These are phyloP conservation scores for Pelosia muscerda DNA, from an alignment of 2,888 invertebrate species.

Conservation along the genomic window DNA sequence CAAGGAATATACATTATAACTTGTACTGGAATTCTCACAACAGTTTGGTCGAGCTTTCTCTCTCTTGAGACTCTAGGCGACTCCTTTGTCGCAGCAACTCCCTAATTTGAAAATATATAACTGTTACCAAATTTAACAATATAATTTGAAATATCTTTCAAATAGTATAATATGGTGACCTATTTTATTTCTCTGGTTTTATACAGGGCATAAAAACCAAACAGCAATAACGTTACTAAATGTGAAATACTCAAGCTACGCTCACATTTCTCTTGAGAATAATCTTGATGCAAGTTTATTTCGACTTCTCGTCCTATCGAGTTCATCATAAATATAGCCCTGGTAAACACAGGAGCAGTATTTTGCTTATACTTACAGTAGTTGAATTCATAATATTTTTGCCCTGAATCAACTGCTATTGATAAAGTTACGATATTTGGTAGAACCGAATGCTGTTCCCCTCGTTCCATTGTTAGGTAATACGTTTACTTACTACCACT, in stretches of 20 bases:
- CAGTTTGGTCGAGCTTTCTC: slow-evolving; percentile 24
- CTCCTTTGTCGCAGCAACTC: slow-evolving; percentile 38
- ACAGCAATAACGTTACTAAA: slow-evolving; percentile 15
- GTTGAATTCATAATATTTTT: slow-evolving; percentile 24
- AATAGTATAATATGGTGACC: slow-evolving; percentile 4
- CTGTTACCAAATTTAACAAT: slow-evolving; percentile 25
- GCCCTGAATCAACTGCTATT: slow-evolving; percentile 28
- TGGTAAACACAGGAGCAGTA: slow-evolving; percentile 17
- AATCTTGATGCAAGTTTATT: slow-evolving; percentile 23
- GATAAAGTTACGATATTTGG: slow-evolving; percentile 53
- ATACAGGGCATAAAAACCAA: slow-evolving; percentile 15
- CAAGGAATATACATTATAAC: slow-evolving; percentile 10
- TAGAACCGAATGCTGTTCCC: slow-evolving; percentile 36
- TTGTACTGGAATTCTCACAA: slow-evolving; percentile 15
- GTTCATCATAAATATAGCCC: slow-evolving; percentile 12
- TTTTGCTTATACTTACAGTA: slow-evolving; percentile 31
- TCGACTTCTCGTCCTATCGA: slow-evolving; percentile 15
- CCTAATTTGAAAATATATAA: slow-evolving; percentile 25
- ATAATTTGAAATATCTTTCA: slow-evolving; percentile 12
- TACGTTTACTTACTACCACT: slow-evolving; percentile 32
- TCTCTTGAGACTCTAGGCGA: slow-evolving; percentile 28
- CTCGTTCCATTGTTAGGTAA: slow-evolving; percentile 33
- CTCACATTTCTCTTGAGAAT: slow-evolving; percentile 11
- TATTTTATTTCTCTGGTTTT: slow-evolving; percentile 12
- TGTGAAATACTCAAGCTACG: slow-evolving; percentile 13